Base-by-base conservation (phyloP, 2,797 vertebrate species). In the Chaetodon trifasciatus region DNA sequence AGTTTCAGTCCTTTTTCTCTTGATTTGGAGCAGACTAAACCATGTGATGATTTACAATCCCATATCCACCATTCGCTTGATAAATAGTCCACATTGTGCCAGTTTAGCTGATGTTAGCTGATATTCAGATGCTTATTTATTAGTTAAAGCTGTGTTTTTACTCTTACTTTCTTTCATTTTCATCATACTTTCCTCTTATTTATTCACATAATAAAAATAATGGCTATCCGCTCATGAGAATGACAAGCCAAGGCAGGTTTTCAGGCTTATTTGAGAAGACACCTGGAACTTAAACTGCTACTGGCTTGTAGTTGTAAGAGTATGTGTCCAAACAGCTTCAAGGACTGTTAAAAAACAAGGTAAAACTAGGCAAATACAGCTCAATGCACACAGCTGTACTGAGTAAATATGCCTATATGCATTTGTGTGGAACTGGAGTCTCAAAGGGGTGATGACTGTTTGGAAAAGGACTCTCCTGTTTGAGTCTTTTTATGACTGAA, bases 401-500 rank as follows among this genome's bases (percentile, higher is more conserved):
- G 53, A 76, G 47, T 86, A 75, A 91, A 86, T 72, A 56, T 78
- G 55, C 37, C 70, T 72, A 2, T 75, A 74, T 86, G 79, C 78
- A 78, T 89, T 87, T 84, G 57, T 71, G 35, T 63, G 24, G 24
- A 82, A 46, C 56, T 74, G 49, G 87, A 80, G 83, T 90, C 78
- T 76, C 86, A 50, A 78, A 77, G 79, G 13, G 39, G 3, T 65
- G 66, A 84, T 78, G 61, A 40, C 72, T 64, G 70, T 24, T 79
- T 88, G 65, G 72, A 85, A 87, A 83, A 71, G 28, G 61, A 74
- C 39, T 73, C 58, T 77, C 78, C 56, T 44, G 19, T 28, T n/a
- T 37, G 32, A 70, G 70, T 85, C 10, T 4, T 86, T 93, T 92
- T 88, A 90, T 70, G 83, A 84, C 70, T 89, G 82, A 86, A 91